These are phyloP conservation scores for Scaptomyza reducta DNA, from an alignment of 2,888 invertebrate species.

Conservation along the genomic window DNA sequence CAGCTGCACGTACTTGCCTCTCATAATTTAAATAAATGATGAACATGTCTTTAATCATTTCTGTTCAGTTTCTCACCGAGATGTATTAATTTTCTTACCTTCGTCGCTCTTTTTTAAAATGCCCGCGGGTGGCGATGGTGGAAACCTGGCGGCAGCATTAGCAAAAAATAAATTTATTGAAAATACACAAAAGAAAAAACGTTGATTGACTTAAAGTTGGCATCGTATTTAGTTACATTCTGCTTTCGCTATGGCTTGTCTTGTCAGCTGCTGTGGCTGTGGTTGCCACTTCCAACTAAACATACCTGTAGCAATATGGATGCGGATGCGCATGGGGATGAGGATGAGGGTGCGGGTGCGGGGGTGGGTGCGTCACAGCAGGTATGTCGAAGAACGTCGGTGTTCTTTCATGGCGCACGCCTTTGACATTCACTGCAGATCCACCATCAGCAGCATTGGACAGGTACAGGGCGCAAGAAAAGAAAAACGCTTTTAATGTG, in stretches of 20 bases:
- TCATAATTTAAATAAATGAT: conserved; percentile 81
- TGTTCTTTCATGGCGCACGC: conserved; percentile 84
- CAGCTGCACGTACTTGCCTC: conserved; percentile 32
- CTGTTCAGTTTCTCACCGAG: conserved; percentile 36
- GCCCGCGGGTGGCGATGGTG: conserved; percentile 82
- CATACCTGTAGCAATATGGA: conserved; percentile 84
- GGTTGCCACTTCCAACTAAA: conserved; percentile 4
- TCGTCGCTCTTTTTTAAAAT: conserved; percentile 83
- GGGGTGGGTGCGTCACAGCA: conserved; percentile 84
- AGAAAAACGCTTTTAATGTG: conserved; percentile 49
- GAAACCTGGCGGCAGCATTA: conserved; percentile 74
- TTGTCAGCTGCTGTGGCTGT: conserved; percentile 45
- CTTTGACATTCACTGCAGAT: conserved; percentile 84
- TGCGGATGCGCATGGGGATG: conserved; percentile 75
- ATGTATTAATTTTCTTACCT: conserved; percentile 74
- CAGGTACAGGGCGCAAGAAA: conserved; percentile 33
- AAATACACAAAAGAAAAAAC: conserved; percentile 14
- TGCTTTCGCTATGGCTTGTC: conserved; percentile 31
- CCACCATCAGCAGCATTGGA: conserved; percentile 23
- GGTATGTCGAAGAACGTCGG: conserved; percentile 85
- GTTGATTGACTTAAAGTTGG: conserved; percentile 72
- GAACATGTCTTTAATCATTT: conserved; percentile 63
- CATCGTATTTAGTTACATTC: conserved; percentile 22
- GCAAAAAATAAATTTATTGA: conserved; percentile 51
- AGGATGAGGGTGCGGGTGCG: conserved; percentile 80